Evolutionary conservation across 2,888 invertebrate species (phyloP).

Genomic region (Coleophora deauratella): DNA sequence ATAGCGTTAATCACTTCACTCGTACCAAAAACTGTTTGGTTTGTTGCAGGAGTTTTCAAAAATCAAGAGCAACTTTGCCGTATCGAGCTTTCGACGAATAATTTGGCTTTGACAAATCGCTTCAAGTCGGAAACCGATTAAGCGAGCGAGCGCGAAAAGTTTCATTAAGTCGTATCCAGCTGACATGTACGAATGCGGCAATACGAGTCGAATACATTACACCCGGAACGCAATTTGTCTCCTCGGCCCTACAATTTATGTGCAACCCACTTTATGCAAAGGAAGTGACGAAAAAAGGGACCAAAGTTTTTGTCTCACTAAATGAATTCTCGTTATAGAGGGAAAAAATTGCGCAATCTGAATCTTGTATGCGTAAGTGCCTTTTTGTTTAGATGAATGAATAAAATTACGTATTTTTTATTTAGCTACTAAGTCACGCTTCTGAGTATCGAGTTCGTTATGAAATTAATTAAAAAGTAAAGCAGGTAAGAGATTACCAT

Average conservation of each 20-base stretch:
- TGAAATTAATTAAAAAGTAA: too few relatives aligned
- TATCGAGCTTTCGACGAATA: too few relatives aligned
- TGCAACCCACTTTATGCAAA: slow-evolving; percentile 52
- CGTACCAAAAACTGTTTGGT: too few relatives aligned
- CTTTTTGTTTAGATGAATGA: too few relatives aligned
- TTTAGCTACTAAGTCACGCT: too few relatives aligned
- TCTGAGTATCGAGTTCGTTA: too few relatives aligned
- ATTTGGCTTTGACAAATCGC: slow-evolving; percentile 19
- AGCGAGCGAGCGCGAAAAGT: slow-evolving; percentile 51
- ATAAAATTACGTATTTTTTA: too few relatives aligned
- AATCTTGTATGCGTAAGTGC: too few relatives aligned
- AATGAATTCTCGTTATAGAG: slow-evolving; percentile 29
- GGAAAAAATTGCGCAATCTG: background rate
- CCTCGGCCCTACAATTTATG: slow-evolving; percentile 57
- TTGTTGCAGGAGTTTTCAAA: too few relatives aligned
- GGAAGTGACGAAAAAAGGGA: slow-evolving; percentile 43
- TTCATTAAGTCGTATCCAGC: slow-evolving; percentile 49
- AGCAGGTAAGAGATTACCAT: too few relatives aligned
- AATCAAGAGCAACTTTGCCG: background rate
- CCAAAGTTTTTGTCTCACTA: slow-evolving; percentile 31
- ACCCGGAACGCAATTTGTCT: slow-evolving; percentile 55
- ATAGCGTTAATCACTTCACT: too few relatives aligned
- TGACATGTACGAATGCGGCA: slow-evolving; percentile 42
- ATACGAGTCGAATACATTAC: slow-evolving; percentile 54
- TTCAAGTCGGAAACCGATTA: slow-evolving; percentile 47